A percentile compares a stretch with the other conserved stretches of the same genome.
Evolutionary conservation across 1,140 invertebrate species (phyloP).

Genomic region (Anoplophora glabripennis): DNA sequence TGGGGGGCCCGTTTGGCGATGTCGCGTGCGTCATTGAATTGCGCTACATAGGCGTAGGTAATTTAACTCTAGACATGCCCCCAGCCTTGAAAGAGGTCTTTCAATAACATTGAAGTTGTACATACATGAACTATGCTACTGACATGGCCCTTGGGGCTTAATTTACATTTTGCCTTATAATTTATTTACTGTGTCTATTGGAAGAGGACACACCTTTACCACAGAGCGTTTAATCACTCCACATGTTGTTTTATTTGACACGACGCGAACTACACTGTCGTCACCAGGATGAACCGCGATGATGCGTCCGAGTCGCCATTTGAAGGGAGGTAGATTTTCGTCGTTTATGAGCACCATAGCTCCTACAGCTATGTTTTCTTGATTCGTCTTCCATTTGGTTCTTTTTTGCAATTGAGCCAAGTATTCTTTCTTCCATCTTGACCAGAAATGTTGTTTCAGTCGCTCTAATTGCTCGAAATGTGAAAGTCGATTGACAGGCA

Average conservation of each 20-base stretch:
- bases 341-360: conserved; percentile 21
- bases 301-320: conserved; percentile 7
- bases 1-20: too few relatives aligned
- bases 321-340: conserved; percentile 16
- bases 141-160: too few relatives aligned
- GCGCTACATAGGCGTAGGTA: too few relatives aligned
- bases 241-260: conserved; percentile 1
- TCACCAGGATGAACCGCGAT: not conserved
- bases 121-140: too few relatives aligned
- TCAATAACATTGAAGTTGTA: too few relatives aligned
- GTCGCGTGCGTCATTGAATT: too few relatives aligned
- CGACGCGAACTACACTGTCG: conserved; percentile 8
- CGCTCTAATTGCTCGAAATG: conserved; percentile 10
- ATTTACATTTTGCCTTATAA: too few relatives aligned
- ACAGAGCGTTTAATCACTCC: conserved; percentile 10
- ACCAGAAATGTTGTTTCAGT: conserved; percentile 14
- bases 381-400: conserved; percentile 19
- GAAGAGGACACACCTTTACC: conserved; percentile 5
- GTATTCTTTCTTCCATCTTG: conserved; percentile 29
- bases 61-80: too few relatives aligned
- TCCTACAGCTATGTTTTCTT: conserved; percentile 1
- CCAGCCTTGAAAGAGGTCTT: too few relatives aligned
- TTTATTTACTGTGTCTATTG: too few relatives aligned
- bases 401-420: conserved; percentile 23
- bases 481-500: conserved; percentile 7